phyloP scores from a whole-genome alignment of 2,113 vertebrate genomes.

The Cynopterus brachyotis region DNA sequence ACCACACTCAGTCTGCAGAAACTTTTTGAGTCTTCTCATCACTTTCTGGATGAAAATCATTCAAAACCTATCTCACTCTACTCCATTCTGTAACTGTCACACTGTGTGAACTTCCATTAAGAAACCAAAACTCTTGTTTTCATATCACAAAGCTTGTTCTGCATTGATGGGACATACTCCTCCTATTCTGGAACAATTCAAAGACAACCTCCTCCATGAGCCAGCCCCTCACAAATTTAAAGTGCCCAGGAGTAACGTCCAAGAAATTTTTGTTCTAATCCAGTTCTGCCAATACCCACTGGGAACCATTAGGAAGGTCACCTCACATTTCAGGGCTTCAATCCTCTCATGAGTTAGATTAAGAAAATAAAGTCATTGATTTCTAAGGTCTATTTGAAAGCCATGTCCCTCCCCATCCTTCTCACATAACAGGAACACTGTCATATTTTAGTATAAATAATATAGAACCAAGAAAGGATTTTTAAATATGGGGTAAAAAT shows the following conservation, averaged over 20 bases:
- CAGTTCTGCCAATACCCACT: neutral
- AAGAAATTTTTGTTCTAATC: neutral
- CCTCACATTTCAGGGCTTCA: neutral
- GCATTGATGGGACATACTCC: neutral
- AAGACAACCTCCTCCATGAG: neutral
- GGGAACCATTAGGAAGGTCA: neutral
- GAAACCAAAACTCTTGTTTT: neutral
- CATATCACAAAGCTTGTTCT: neutral
- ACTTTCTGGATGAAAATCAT: neutral
- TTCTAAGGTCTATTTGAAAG: conserved; percentile 11
- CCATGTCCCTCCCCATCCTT: neutral
- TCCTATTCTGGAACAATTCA: neutral
- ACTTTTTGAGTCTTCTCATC: neutral
- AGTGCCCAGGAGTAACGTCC: neutral
- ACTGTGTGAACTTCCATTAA: neutral
- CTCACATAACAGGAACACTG: neutral
- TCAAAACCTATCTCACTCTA: neutral
- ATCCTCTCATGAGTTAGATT: neutral
- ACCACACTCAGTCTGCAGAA: neutral
- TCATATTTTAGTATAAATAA: conserved; percentile 38
- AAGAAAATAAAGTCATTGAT: conserved; percentile 9
- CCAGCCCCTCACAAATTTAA: neutral
- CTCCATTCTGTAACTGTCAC: neutral
- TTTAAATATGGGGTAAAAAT: conserved; percentile 20
- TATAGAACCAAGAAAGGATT: neutral